Evolutionary conservation across 1,140 invertebrate species (phyloP).

Genomic region (Bilobella aurantiaca): DNA sequence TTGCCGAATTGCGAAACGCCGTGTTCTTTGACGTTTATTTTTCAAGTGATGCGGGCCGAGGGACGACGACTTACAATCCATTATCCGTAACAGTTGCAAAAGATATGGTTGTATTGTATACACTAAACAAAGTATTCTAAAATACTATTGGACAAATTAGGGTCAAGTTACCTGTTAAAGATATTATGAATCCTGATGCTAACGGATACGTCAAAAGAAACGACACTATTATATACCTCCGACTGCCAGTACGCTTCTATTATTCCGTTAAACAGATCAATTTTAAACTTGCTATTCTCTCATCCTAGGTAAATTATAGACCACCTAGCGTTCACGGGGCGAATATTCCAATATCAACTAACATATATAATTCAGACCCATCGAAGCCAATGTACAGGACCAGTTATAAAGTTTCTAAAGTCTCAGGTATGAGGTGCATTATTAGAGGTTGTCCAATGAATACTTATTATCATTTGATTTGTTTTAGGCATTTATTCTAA

Average conservation of each 20-base stretch:
- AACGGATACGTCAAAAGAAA: not conserved
- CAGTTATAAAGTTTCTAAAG: not conserved
- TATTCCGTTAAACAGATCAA: not conserved
- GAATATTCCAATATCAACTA: slow-evolving; percentile 4
- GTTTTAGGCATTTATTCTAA: too few species aligned
- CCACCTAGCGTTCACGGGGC: slow-evolving; percentile 11
- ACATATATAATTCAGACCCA: slow-evolving; percentile 22
- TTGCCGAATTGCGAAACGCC: not conserved
- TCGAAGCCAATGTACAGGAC: slow-evolving; percentile 8
- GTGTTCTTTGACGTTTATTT: not conserved
- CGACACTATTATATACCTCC: not conserved
- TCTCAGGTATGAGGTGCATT: not conserved
- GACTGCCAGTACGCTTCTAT: not conserved
- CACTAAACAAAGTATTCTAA: not conserved
- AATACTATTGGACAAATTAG: not conserved
- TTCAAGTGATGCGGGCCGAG: not conserved
- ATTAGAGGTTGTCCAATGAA: too few species aligned
- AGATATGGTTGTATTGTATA: not conserved
- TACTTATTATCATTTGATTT: too few species aligned
- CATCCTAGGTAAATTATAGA: slow-evolving; percentile 16
- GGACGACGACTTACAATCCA: not conserved
- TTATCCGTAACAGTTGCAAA: slow-evolving; percentile 5
- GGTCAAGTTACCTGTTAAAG: not conserved
- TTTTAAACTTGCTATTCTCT: too few species aligned
- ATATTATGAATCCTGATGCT: not conserved